phyloP scores from a whole-genome alignment of 2,797 vertebrate genomes.

The Spondyliosoma cantharus region DNA sequence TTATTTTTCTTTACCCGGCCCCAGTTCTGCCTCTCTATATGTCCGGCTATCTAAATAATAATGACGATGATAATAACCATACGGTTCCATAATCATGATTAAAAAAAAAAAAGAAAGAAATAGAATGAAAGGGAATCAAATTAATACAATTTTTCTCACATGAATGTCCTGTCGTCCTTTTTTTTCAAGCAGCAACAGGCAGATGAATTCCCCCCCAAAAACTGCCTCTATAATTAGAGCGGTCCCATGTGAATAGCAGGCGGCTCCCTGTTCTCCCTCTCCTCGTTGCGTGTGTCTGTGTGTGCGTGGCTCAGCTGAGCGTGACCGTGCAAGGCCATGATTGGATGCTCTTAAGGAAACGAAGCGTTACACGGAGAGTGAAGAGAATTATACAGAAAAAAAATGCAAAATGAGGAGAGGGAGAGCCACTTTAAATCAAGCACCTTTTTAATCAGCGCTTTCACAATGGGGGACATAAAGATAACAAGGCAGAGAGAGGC shows the following conservation, averaged over 20 bases:
- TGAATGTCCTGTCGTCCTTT: slow-evolving; percentile 1
- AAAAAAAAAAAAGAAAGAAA: neutral
- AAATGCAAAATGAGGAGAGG: slow-evolving; percentile 45
- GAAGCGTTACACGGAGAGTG: slow-evolving; percentile 35
- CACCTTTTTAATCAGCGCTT: slow-evolving; percentile 68
- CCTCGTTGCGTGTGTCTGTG: slow-evolving; percentile 16
- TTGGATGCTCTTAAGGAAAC: slow-evolving; percentile 64
- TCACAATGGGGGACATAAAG: slow-evolving; percentile 67
- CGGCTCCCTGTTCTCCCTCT: slow-evolving; percentile 6
- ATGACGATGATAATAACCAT: neutral
- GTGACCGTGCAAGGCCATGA: slow-evolving; percentile 45
- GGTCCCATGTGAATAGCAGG: slow-evolving; percentile 28
- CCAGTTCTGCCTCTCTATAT: neutral
- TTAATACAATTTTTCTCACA: neutral
- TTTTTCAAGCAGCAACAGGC: slow-evolving; percentile 37
- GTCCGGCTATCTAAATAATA: neutral
- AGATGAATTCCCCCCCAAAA: slow-evolving; percentile 33
- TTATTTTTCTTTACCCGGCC: slow-evolving; percentile 19
- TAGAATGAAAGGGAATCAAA: neutral
- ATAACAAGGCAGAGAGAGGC: slow-evolving; percentile 66
- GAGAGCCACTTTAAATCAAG: slow-evolving; percentile 71
- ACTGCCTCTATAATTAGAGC: slow-evolving; percentile 48
- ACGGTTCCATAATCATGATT: neutral
- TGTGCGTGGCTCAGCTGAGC: slow-evolving; percentile 32
- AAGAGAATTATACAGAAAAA: neutral